Conservation (phyloP, 2,888 invertebrate genomes). For the Dioctria rufipes region DNA sequence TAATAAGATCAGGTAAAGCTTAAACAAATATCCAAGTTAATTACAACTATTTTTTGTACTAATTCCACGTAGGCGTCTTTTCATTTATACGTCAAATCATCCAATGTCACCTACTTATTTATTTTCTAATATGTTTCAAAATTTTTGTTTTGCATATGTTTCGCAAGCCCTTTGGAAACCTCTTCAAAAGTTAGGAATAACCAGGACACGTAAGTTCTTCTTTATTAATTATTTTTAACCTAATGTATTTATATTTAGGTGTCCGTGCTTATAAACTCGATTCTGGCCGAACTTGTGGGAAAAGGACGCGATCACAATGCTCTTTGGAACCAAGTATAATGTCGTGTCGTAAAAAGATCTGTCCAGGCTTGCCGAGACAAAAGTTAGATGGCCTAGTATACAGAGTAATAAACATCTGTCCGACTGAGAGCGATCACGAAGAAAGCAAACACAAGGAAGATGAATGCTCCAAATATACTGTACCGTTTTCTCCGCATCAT, state of each 20-base stretch:
- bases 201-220: background rate
- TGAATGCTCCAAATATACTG: background rate
- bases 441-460: background rate
- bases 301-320: background rate
- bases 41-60: too few relatives aligned
- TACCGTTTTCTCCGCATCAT: too few relatives aligned
- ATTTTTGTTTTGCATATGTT: slow-evolving; percentile 6
- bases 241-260: background rate
- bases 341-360: background rate
- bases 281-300: background rate
- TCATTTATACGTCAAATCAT: too few relatives aligned
- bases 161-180: slow-evolving; percentile 21
- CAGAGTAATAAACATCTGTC: background rate
- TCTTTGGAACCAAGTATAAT: background rate
- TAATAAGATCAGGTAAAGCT: too few relatives aligned
- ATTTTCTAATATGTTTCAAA: slow-evolving; percentile 12
- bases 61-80: too few relatives aligned
- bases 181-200: background rate
- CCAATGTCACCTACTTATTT: too few relatives aligned
- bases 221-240: background rate
- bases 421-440: background rate
- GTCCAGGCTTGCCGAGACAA: slow-evolving; percentile 18
- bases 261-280: background rate
- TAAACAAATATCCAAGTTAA: too few relatives aligned
- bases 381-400: background rate